Base-by-base conservation (phyloP, 2,888 invertebrate species). In the Ischnura elegans region DNA sequence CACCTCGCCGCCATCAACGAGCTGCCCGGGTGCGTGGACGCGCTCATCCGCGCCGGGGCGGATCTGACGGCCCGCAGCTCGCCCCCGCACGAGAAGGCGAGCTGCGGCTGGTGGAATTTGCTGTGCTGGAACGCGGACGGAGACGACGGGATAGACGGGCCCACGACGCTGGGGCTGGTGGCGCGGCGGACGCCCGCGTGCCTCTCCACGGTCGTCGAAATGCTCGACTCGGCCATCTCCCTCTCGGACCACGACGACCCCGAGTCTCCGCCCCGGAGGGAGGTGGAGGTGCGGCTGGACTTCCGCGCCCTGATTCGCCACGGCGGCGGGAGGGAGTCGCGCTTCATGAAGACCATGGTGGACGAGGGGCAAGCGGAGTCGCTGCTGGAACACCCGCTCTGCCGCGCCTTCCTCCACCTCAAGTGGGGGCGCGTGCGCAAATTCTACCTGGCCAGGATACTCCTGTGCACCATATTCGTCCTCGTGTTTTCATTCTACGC, bases 351-450 rank as follows among this genome's bases (percentile, higher is more conserved):
- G 95, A 98, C 98, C 0, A 98, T 98, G 94, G 98, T 98, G 0
- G 98, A 98, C 95, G 98, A 98, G 96, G 98, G 98, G 0, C 98
- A 98, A 95, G 98, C 98, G 95, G 98, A 98, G 61, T 66, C 19
- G 95, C 98, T 98, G 76, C 96, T 98, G 3, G 97, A 98, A 93
- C 98, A 98, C 96, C 98, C 98, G 0, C 96, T 98, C 6, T 98
- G 98, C 95, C 98, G 98, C 16, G 98, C 98, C 0, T 98, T 98
- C 95, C 96, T 98, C 0, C 97, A 98, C 95, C 97, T 98, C 93
- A 98, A 98, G 95, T 98, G 98, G 98, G 98, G 98, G 95, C 98
- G 98, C 96, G 98, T 98, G 94, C 97, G 98, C 47, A 98, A 98
- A 96, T 98, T 98, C 95, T 98, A 98, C 95, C 97, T 98, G 25